Evolutionary conservation across 2,797 vertebrate species (phyloP).

Genomic region (Otus scops): DNA sequence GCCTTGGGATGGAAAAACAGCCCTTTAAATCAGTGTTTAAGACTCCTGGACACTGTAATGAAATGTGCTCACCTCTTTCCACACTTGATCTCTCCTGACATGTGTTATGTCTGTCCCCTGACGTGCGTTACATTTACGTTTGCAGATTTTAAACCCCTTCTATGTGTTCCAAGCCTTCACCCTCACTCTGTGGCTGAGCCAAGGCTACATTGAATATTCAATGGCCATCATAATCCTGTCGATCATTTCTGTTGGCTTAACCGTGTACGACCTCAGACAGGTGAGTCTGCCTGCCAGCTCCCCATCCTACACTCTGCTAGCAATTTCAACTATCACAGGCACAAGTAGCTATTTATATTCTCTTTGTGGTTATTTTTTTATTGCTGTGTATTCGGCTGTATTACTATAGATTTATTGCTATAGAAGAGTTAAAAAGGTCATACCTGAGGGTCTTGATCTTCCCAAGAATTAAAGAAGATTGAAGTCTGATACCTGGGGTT

Average conservation of each 20-base stretch:
- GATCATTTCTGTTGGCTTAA: slow-evolving; percentile 63
- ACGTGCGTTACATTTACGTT: not conserved
- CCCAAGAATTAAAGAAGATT: not conserved
- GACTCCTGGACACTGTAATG: not conserved
- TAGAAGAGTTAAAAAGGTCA: not conserved
- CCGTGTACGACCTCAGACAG: slow-evolving; percentile 67
- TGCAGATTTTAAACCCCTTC: slow-evolving; percentile 75
- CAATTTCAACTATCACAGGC: not conserved
- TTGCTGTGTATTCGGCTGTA: not conserved
- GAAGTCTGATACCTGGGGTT: not conserved
- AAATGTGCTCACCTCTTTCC: not conserved
- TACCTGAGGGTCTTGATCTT: not conserved
- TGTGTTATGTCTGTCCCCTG: not conserved
- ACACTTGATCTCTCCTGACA: not conserved
- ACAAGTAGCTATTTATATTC: not conserved
- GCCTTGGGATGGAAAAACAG: not conserved
- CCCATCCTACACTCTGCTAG: not conserved
- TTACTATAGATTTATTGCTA: not conserved
- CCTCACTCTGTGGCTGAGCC: slow-evolving; percentile 65
- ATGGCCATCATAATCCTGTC: slow-evolving; percentile 71
- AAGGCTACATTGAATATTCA: slow-evolving; percentile 70
- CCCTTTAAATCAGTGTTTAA: not conserved
- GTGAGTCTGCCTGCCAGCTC: slow-evolving; percentile 39
- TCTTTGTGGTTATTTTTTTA: not conserved
- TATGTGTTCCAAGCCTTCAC: slow-evolving; percentile 76